These are phyloP conservation scores for Heliconius charithonia DNA, from an alignment of 2,888 invertebrate species.

Conservation along the genomic window DNA sequence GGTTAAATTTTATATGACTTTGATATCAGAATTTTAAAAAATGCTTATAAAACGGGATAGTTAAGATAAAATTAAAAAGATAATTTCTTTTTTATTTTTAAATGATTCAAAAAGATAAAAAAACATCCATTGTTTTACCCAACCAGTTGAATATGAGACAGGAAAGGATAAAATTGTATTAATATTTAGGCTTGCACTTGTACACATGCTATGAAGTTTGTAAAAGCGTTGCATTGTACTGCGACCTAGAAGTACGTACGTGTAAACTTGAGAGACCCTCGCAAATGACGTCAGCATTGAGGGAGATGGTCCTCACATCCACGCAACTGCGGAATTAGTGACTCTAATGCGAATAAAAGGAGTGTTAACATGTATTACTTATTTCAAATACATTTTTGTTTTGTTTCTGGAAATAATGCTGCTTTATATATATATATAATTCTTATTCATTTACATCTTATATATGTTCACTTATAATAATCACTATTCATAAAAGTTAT, in stretches of 20 bases:
- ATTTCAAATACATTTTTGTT: neutral
- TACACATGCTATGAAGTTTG: conserved; percentile 17
- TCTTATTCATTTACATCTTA: too few relatives aligned
- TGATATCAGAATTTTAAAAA: too few relatives aligned
- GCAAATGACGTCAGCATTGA: conserved; percentile 33
- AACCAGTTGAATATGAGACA: neutral
- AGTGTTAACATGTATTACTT: neutral
- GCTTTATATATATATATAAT: too few relatives aligned
- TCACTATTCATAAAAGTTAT: too few relatives aligned
- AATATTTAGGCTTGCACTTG: conserved; percentile 23
- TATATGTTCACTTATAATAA: too few relatives aligned
- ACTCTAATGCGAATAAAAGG: neutral
- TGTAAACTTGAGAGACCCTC: conserved; percentile 31
- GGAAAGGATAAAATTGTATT: neutral
- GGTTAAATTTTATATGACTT: neutral
- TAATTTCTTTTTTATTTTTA: neutral
- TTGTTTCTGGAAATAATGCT: neutral
- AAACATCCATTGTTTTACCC: neutral
- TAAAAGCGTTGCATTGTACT: conserved; percentile 35
- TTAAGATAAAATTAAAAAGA: too few relatives aligned
- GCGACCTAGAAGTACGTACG: conserved; percentile 32
- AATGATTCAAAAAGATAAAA: neutral
- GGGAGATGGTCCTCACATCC: conserved; percentile 22
- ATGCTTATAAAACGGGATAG: too few relatives aligned
- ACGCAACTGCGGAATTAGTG: neutral